phyloP scores from a whole-genome alignment of 1,140 invertebrate genomes.

The Thaumatotibia leucotreta region DNA sequence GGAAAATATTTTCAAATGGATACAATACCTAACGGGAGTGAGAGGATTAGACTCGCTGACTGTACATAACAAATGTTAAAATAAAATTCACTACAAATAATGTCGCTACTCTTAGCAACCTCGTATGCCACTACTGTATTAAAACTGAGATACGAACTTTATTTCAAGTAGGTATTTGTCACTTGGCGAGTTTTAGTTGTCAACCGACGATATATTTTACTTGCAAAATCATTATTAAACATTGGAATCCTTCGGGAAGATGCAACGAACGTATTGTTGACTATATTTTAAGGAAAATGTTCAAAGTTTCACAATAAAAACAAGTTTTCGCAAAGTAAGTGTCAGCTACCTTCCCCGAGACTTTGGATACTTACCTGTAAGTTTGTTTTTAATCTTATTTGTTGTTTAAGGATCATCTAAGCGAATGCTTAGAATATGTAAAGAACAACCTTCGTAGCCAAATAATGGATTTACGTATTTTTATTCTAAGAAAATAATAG shows the following conservation, averaged over 20 bases:
- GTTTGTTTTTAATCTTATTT: conserved; percentile 54
- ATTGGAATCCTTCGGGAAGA: not conserved
- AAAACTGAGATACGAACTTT: no score
- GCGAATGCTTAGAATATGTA: conserved; percentile 26
- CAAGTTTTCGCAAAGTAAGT: conserved; percentile 55
- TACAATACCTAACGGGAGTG: no score
- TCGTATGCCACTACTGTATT: no score
- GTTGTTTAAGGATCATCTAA: conserved; percentile 26
- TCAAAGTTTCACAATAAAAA: conserved; percentile 65
- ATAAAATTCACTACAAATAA: no score
- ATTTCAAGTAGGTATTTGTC: no score
- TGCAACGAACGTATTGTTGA: not conserved
- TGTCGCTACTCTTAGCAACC: no score
- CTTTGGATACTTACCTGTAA: conserved; percentile 42
- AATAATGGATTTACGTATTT: not conserved
- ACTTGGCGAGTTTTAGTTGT: no score
- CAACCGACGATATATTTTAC: no score
- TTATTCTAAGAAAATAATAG: not conserved
- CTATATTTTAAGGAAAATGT: conserved; percentile 42
- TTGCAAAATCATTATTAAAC: not conserved
- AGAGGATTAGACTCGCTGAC: no score
- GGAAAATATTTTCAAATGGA: no score
- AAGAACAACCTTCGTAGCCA: conserved; percentile 3
- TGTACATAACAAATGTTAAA: no score
- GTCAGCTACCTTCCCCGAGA: conserved; percentile 37